These are phyloP conservation scores for Ectobius pallidus DNA, from an alignment of 2,888 invertebrate species.

Conservation along the genomic window DNA sequence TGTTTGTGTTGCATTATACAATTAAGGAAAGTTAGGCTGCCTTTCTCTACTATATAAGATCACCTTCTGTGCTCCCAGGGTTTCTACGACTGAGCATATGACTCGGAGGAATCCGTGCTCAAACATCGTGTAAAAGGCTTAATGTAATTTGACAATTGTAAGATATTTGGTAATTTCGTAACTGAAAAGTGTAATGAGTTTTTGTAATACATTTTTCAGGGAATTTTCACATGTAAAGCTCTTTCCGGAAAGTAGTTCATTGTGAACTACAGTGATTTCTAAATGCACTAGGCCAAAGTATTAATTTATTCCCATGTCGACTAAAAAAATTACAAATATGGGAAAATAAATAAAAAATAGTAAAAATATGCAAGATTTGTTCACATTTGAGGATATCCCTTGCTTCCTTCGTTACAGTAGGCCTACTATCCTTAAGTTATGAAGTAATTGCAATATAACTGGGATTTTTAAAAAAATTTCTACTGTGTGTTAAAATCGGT, in stretches of 20 bases:
- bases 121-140: constrained; percentile 37
- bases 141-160: constrained; percentile 41
- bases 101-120: constrained; percentile 30
- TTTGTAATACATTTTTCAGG: constrained; percentile 44
- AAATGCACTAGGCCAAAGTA: constrained; percentile 53
- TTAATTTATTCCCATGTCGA: constrained; percentile 47
- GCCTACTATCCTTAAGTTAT: no score
- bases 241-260: constrained; percentile 40
- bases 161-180: constrained; percentile 39
- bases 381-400: no score
- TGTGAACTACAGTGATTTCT: constrained; percentile 48
- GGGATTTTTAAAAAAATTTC: no score
- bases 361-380: no score
- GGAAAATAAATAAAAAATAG: constrained; percentile 37
- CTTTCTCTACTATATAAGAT: constrained; percentile 38
- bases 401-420: no score
- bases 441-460: no score
- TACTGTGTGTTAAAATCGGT: no score
- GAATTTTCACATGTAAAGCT: constrained; percentile 42
- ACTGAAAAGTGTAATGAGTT: constrained; percentile 39
- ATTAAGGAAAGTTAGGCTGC: constrained; percentile 39
- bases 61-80: constrained; percentile 32
- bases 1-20: constrained; percentile 35
- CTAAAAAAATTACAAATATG: constrained; percentile 35
- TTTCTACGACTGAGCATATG: constrained; percentile 32